A percentile compares a stretch with the other conserved stretches of the same genome.
phyloP scores from a whole-genome alignment of 1,140 invertebrate genomes.

The Trypoxylus dichotomus region DNA sequence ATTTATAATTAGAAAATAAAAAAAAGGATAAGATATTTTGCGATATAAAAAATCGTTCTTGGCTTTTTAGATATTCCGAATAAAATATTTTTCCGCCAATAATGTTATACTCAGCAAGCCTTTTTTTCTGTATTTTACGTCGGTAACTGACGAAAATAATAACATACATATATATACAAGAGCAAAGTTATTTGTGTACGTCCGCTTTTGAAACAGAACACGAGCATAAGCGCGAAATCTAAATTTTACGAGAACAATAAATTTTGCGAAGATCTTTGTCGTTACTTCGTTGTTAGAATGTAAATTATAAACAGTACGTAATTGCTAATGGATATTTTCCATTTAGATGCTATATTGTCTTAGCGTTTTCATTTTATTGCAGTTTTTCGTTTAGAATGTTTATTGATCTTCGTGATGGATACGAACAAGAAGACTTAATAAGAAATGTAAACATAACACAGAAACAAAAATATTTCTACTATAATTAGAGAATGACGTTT shows the following conservation, averaged over 20 bases:
- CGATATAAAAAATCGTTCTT: no score
- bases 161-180: not conserved
- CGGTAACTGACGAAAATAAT: not conserved
- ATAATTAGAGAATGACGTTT: not conserved
- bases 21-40: no score
- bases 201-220: not conserved
- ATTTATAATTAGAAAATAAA: no score
- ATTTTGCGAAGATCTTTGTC: conserved; percentile 16
- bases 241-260: conserved; percentile 24
- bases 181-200: not conserved
- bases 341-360: conserved; percentile 23
- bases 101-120: no score
- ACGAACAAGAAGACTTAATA: not conserved
- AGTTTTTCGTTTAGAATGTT: conserved; percentile 17
- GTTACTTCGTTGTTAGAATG: conserved; percentile 10
- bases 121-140: no score
- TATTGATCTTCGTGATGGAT: not conserved
- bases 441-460: not conserved
- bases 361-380: conserved; percentile 9
- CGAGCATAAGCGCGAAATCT: not conserved
- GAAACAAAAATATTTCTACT: not conserved
- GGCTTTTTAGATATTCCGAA: no score
- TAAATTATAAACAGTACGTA: conserved; percentile 11
- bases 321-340: conserved; percentile 18
- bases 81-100: no score